phyloP scores from a whole-genome alignment of 64 coral and sea anemone species.

The Actinia equina region DNA sequence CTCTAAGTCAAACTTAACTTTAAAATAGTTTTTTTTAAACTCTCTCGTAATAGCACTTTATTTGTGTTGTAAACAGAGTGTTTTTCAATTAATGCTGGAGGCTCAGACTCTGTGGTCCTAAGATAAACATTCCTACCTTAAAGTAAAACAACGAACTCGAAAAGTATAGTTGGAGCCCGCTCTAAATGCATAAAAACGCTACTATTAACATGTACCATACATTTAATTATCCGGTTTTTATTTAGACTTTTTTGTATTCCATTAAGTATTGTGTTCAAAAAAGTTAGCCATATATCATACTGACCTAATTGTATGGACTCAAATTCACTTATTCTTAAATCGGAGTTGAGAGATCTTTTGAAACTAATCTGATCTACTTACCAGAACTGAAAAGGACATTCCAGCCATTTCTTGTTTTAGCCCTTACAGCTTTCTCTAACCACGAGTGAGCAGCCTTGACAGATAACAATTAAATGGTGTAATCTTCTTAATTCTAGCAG shows the following conservation, averaged over 20 bases:
- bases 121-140: not conserved
- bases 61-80: not conserved
- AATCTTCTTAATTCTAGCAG: constrained; percentile 3
- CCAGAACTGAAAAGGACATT: not conserved
- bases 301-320: no score
- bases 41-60: not conserved
- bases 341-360: no score
- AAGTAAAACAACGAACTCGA: not conserved
- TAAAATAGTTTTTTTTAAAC: not conserved
- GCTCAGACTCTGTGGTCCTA: not conserved
- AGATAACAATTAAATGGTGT: not conserved
- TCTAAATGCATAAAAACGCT: no score
- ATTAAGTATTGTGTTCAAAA: no score
- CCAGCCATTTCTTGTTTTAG: not conserved
- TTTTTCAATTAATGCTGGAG: not conserved
- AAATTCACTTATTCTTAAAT: no score
- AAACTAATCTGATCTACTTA: not conserved
- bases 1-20: not conserved
- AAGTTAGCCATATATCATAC: no score
- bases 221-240: not conserved
- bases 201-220: not conserved
- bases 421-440: not conserved
- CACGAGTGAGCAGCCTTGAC: not conserved
- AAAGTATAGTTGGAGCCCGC: no score
- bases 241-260: no score